A percentile compares a stretch with the other conserved stretches of the same genome.
These are phyloP conservation scores for Drosophila lutescens DNA, from an alignment of 2,888 invertebrate species.

Conservation along the genomic window DNA sequence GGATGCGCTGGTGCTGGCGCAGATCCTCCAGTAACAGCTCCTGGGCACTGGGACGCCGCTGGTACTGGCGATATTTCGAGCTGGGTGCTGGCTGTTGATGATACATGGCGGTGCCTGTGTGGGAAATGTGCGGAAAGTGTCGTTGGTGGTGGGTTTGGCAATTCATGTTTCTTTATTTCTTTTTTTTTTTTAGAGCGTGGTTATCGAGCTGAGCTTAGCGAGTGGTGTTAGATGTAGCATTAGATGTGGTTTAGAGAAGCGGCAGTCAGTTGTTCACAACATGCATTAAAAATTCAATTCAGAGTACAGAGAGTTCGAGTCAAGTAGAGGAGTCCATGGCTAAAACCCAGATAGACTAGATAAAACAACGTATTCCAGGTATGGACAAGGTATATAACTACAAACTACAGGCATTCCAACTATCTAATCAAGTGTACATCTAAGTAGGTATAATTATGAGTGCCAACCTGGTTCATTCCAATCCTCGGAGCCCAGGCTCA, in stretches of 20 bases:
- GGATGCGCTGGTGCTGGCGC: conserved; percentile 79
- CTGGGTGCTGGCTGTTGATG: conserved; percentile 13
- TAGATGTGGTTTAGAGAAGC: conserved; percentile 52
- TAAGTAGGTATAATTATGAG: conserved; percentile 1
- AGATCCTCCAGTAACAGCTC: conserved; percentile 77
- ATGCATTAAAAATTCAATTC: conserved; percentile 59
- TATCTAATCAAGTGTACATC: conserved; percentile 32
- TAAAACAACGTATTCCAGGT: conserved; percentile 36
- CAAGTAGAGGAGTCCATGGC: conserved; percentile 75
- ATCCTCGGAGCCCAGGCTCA: conserved; percentile 81
- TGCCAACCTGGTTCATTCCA: conserved; percentile 82
- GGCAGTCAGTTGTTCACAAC: conserved; percentile 52
- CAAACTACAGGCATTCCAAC: conserved; percentile 59
- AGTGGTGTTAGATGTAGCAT: conserved; percentile 47
- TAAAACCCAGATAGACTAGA: conserved; percentile 67
- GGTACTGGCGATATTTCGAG: conserved; percentile 16
- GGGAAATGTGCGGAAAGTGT: conserved; percentile 76
- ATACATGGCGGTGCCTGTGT: conserved; percentile 44
- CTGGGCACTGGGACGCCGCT: conserved; percentile 72
- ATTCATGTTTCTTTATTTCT: conserved; percentile 24
- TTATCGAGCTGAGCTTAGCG: conserved; percentile 48
- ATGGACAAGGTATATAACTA: conserved; percentile 37
- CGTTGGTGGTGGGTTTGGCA: conserved; percentile 60
- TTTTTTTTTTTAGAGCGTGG: conserved; percentile 21
- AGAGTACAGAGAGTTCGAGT: conserved; percentile 49